phyloP scores from a whole-genome alignment of 2,797 vertebrate species.

The Sebastes cheni region DNA sequence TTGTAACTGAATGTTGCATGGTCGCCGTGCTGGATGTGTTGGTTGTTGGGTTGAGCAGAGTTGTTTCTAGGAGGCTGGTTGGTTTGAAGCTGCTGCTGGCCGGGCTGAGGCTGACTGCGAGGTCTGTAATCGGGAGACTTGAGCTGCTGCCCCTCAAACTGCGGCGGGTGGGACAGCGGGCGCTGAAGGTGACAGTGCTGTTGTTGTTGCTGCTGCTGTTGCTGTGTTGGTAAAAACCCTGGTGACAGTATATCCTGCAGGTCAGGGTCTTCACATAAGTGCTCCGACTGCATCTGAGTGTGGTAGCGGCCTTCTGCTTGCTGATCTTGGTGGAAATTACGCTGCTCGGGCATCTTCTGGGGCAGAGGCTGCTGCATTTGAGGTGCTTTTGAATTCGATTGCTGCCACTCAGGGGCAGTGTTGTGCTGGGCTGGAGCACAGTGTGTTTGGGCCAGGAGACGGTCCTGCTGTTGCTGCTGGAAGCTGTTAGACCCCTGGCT shows the following conservation, averaged over 20 bases:
- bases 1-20: slow-evolving; percentile 65
- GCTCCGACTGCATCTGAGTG: slow-evolving; percentile 80
- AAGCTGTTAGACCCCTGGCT: slow-evolving; percentile 72
- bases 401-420: slow-evolving; percentile 83
- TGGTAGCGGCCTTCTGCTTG: slow-evolving; percentile 73
- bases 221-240: slow-evolving; percentile 80
- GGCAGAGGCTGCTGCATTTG: slow-evolving; percentile 68
- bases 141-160: slow-evolving; percentile 80
- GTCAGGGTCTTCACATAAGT: slow-evolving; percentile 85
- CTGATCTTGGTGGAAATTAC: slow-evolving; percentile 75
- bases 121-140: slow-evolving; percentile 78
- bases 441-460: slow-evolving; percentile 75
- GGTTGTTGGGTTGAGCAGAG: slow-evolving; percentile 58
- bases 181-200: slow-evolving; percentile 78
- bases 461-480: slow-evolving; percentile 76
- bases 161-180: slow-evolving; percentile 76
- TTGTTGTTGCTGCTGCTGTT: slow-evolving; percentile 78
- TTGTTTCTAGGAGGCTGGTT: slow-evolving; percentile 70
- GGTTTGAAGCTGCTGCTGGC: slow-evolving; percentile 64
- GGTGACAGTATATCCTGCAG: slow-evolving; percentile 82
- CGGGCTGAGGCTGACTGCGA: slow-evolving; percentile 75
- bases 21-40: slow-evolving; percentile 75
- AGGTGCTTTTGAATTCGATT: slow-evolving; percentile 77
- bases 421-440: slow-evolving; percentile 76
- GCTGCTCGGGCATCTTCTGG: slow-evolving; percentile 75